Percentiles rank a stretch among this genome's conserved stretches.
phyloP scores from a whole-genome alignment of 2,797 vertebrate species.

The Onychomys torridus region DNA sequence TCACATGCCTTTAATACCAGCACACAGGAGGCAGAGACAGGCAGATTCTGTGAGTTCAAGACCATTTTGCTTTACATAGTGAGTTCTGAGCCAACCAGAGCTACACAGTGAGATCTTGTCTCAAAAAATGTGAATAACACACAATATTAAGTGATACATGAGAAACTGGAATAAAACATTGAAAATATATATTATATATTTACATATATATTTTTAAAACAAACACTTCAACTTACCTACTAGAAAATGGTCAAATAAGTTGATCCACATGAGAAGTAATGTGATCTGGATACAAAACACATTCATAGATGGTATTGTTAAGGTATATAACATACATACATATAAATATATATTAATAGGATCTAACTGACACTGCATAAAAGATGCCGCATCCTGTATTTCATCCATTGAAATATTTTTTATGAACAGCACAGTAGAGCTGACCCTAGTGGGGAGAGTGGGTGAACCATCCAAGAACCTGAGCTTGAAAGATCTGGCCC shows the following conservation, averaged over 20 bases:
- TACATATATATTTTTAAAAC: constrained; percentile 45
- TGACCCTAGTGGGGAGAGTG: background rate
- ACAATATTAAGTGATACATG: constrained; percentile 33
- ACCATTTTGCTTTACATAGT: background rate
- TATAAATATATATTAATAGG: constrained; percentile 5
- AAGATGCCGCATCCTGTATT: background rate
- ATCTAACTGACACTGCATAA: constrained; percentile 26
- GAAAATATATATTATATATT: constrained; percentile 52
- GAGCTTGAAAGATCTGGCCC: background rate
- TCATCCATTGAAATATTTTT: constrained; percentile 24
- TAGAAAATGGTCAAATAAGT: constrained; percentile 39
- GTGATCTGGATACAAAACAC: background rate
- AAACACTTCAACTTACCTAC: background rate
- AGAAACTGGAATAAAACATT: constrained; percentile 23
- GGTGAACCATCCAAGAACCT: too few species aligned
- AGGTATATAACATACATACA: background rate
- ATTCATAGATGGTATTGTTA: background rate
- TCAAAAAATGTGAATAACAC: background rate
- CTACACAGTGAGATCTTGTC: background rate
- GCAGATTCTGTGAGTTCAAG: background rate
- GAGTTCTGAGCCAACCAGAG: background rate
- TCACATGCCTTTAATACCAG: background rate
- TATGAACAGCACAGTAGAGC: background rate
- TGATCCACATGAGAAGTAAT: constrained; percentile 22
- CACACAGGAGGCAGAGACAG: background rate